Evolutionary conservation across 92 coral and sea anemone genomes (phyloP).

Genomic region (Phenganax subtilis): DNA sequence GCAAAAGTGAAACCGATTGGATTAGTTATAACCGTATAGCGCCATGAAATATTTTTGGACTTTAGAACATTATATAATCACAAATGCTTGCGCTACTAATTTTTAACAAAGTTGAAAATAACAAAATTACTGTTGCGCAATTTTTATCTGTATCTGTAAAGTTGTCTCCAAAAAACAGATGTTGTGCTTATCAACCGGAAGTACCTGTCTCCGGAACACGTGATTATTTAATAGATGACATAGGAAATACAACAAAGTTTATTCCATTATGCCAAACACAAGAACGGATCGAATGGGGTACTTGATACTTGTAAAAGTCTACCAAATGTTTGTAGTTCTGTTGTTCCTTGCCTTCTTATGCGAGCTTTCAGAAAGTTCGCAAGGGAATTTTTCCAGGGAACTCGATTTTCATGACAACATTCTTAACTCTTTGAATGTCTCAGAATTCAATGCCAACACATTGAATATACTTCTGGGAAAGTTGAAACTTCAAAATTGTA

Average conservation of each 20-base stretch:
- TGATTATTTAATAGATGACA: slow-evolving; percentile 23
- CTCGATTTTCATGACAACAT: background rate
- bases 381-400: background rate
- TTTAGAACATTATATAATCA: background rate
- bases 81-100: background rate
- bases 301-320: background rate
- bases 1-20: too few species aligned
- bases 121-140: background rate
- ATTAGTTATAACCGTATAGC: too few species aligned
- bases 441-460: slow-evolving; percentile 23
- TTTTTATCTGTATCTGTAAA: slow-evolving; percentile 5
- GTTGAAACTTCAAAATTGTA: slow-evolving; percentile 17
- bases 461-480: slow-evolving; percentile 18
- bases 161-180: background rate
- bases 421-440: slow-evolving; percentile 27
- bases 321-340: background rate
- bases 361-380: slow-evolving; percentile 13
- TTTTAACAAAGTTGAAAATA: background rate
- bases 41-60: too few species aligned
- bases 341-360: slow-evolving; percentile 16
- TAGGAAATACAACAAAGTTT: background rate
- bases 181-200: slow-evolving; percentile 18
- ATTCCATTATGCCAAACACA: background rate
- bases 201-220: slow-evolving; percentile 29
- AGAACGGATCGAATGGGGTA: background rate